phyloP scores from a whole-genome alignment of 92 coral and sea anemone genomes.

The Epizoanthus stellaris region DNA sequence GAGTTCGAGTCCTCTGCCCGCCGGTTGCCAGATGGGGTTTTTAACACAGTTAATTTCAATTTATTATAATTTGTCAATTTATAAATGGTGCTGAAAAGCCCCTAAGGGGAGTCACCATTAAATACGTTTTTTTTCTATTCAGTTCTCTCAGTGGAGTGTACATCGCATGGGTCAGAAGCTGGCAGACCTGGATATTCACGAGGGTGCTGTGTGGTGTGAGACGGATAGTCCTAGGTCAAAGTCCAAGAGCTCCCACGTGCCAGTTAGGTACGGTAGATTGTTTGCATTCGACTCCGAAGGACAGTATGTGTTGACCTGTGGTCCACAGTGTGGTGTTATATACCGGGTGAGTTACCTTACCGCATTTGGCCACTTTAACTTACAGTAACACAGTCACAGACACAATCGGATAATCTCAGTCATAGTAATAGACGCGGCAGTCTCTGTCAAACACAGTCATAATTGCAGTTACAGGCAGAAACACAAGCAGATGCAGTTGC shows the following conservation, averaged over 20 bases:
- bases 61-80: too few species aligned
- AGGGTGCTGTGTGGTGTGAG: constrained; percentile 82
- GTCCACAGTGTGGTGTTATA: constrained; percentile 82
- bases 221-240: constrained; percentile 42
- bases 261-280: constrained; percentile 82
- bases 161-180: constrained; percentile 92
- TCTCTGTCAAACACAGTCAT: background rate
- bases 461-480: background rate
- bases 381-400: too few species aligned
- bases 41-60: too few species aligned
- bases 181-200: constrained; percentile 88
- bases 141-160: constrained; percentile 96
- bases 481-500: background rate
- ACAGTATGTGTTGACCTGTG: constrained; percentile 90
- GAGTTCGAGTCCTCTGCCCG: too few species aligned
- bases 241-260: constrained; percentile 59
- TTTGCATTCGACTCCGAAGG: constrained; percentile 97
- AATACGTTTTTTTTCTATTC: background rate
- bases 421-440: too few species aligned
- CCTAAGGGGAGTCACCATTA: too few species aligned
- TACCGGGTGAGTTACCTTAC: constrained; percentile 74
- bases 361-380: too few species aligned
- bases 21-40: too few species aligned
- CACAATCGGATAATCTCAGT: too few species aligned
- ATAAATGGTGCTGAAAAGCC: too few species aligned